Conservation (phyloP, 2,888 invertebrate species). For the Mimas tiliae region DNA sequence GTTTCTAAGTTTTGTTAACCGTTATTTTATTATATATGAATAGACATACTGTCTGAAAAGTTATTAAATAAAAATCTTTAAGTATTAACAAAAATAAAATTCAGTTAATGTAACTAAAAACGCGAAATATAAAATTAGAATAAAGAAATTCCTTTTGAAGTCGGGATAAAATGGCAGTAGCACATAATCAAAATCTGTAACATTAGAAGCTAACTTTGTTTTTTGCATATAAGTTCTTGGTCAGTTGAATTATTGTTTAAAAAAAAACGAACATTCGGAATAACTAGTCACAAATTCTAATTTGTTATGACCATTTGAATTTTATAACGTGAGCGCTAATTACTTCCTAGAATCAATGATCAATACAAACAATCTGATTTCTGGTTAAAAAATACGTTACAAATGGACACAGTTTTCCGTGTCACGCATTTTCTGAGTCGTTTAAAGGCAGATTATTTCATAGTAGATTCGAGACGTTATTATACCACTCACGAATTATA, state of each 20-base stretch:
- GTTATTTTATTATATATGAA: no score
- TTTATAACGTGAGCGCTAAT: constrained; percentile 9
- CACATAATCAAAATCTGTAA: no score
- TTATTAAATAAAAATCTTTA: no score
- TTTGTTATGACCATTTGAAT: not conserved
- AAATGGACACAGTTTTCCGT: not conserved
- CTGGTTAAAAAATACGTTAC: not conserved
- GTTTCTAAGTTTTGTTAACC: no score
- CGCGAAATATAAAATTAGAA: no score
- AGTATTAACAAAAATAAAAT: no score
- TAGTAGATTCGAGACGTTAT: not conserved
- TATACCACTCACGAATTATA: not conserved
- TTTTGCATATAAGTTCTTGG: no score
- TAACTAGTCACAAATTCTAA: not conserved
- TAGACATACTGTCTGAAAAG: no score
- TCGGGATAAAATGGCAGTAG: no score
- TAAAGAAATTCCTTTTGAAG: no score
- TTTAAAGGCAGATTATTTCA: not conserved
- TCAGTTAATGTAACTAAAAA: no score
- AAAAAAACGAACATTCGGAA: not conserved
- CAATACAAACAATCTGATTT: not conserved
- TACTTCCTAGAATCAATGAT: constrained; percentile 5
- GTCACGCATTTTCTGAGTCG: not conserved
- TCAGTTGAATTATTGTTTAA: not conserved
- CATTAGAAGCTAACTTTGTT: no score